Evolutionary conservation across 92 coral and sea anemone genomes (phyloP).

Genomic region (Nematostella vectensis): DNA sequence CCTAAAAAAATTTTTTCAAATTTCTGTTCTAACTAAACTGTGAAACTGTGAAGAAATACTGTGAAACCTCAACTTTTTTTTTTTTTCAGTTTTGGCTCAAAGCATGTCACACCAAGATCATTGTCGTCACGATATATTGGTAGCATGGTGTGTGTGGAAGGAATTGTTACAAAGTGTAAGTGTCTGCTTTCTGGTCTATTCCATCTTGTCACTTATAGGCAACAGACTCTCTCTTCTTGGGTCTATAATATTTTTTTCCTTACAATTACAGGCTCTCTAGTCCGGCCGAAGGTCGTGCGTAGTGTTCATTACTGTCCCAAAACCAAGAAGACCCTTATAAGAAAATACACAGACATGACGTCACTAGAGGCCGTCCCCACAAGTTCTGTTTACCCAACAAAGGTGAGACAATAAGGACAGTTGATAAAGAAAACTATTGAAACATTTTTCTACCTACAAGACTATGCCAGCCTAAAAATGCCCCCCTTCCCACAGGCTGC

Average conservation of each 20-base stretch:
- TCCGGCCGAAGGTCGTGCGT: slow-evolving; percentile 92
- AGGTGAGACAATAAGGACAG: too few species aligned
- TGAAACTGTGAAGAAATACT: too few species aligned
- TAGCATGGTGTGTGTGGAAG: slow-evolving; percentile 93
- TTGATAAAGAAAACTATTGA: too few species aligned
- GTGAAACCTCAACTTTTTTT: too few species aligned
- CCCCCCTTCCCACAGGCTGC: not conserved
- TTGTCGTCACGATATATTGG: slow-evolving; percentile 86
- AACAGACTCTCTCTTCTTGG: not conserved
- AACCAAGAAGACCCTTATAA: slow-evolving; percentile 82
- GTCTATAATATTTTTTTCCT: not conserved
- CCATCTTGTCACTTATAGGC: not conserved
- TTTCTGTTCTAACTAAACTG: too few species aligned
- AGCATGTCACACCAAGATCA: slow-evolving; percentile 95
- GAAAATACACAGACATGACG: slow-evolving; percentile 89
- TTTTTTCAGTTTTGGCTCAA: slow-evolving; percentile 77
- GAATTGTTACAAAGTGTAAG: slow-evolving; percentile 97
- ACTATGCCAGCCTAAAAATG: not conserved
- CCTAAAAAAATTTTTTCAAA: not conserved
- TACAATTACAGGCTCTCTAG: slow-evolving; percentile 62
- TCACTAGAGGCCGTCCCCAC: slow-evolving; percentile 88
- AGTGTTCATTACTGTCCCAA: slow-evolving; percentile 98
- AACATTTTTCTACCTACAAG: too few species aligned
- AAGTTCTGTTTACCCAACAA: slow-evolving; percentile 94
- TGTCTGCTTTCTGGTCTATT: too few species aligned